Conservation (phyloP, 2,797 vertebrate species). For the Sebastes melanostomus region DNA sequence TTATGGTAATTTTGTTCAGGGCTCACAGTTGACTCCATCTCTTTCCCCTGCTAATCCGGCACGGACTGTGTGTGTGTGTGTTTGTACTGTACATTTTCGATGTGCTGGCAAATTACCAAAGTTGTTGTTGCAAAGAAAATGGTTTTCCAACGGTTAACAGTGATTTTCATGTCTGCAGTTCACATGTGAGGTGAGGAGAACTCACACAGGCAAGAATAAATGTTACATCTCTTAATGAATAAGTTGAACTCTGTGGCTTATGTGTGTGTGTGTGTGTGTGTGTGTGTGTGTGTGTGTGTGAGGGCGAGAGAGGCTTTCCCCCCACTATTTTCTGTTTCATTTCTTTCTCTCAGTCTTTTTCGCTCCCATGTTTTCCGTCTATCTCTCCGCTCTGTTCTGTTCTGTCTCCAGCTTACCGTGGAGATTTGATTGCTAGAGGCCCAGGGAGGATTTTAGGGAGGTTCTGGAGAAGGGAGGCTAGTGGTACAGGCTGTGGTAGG, state of each 20-base stretch:
- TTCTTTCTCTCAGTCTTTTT: slow-evolving; percentile 25
- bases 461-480: slow-evolving; percentile 76
- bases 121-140: slow-evolving; percentile 61
- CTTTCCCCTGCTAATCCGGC: slow-evolving; percentile 56
- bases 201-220: slow-evolving; percentile 25
- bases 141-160: slow-evolving; percentile 51
- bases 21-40: slow-evolving; percentile 64
- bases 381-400: slow-evolving; percentile 57
- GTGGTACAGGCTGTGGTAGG: slow-evolving; percentile 79
- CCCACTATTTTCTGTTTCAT: slow-evolving; percentile 44
- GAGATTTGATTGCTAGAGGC: slow-evolving; percentile 75
- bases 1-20: slow-evolving; percentile 77
- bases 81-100: slow-evolving; percentile 29
- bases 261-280: not conserved
- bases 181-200: slow-evolving; percentile 29
- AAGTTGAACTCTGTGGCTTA: slow-evolving; percentile 27
- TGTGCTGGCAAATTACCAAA: slow-evolving; percentile 59
- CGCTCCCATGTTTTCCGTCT: slow-evolving; percentile 51
- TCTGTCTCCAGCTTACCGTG: slow-evolving; percentile 65
- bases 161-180: slow-evolving; percentile 40
- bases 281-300: not conserved
- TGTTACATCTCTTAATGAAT: slow-evolving; percentile 46
- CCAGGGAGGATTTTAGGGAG: slow-evolving; percentile 78
- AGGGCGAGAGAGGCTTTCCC: not conserved
- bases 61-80: slow-evolving; percentile 30